Percentiles rank a stretch among this genome's conserved stretches.
phyloP scores from a whole-genome alignment of 2,888 invertebrate species.

The Nymphalis c-album region DNA sequence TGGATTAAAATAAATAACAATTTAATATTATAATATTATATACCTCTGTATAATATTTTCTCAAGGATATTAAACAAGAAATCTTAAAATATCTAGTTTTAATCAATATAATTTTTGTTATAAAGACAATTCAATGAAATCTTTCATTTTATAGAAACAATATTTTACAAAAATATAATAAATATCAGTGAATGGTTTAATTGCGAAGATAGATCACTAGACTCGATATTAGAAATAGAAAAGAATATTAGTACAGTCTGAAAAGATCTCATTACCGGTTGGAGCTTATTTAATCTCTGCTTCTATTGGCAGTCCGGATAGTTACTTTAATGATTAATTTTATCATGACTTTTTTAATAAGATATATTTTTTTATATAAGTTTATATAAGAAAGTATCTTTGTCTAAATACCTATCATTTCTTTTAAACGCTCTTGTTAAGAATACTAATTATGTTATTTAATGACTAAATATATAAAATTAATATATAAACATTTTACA shows the following conservation, averaged over 20 bases:
- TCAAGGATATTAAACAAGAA: no score
- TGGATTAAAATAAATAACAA: no score
- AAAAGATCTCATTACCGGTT: not conserved
- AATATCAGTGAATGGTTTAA: constrained; percentile 1
- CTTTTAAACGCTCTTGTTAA: no score
- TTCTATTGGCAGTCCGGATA: not conserved
- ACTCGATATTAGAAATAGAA: constrained; percentile 5
- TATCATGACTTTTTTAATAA: not conserved
- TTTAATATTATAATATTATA: no score
- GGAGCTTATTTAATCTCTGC: not conserved
- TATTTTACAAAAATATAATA: constrained; percentile 3
- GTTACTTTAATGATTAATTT: not conserved
- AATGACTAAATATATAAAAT: not conserved
- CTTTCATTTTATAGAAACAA: not conserved
- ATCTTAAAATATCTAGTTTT: not conserved
- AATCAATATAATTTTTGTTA: not conserved
- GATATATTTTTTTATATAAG: no score
- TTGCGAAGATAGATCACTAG: not conserved
- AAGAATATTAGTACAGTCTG: constrained; percentile 1
- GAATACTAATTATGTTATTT: not conserved
- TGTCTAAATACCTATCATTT: no score
- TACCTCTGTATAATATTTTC: no score
- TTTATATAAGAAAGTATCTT: no score
- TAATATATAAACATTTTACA: no score
- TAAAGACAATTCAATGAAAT: not conserved